phyloP scores from a whole-genome alignment of 2,113 vertebrate genomes.

The Corydoras sp. region DNA sequence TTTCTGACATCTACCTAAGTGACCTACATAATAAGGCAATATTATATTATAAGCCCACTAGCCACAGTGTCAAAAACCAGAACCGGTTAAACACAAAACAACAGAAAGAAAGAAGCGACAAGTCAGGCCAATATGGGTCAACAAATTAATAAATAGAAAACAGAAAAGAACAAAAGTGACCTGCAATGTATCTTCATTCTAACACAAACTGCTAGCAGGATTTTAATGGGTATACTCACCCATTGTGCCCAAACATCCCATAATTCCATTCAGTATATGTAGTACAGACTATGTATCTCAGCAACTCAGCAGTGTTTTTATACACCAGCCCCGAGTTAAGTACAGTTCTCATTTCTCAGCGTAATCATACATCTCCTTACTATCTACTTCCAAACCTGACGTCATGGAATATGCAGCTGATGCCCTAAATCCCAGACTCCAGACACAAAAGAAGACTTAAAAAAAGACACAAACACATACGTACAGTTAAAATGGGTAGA shows the following conservation, averaged over 20 bases:
- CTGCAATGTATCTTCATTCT: no score
- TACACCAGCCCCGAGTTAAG: conserved; percentile 10
- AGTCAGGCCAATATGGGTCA: no score
- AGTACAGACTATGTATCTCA: conserved; percentile 11
- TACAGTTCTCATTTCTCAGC: conserved; percentile 16
- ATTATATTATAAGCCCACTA: background rate
- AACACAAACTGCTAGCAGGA: no score
- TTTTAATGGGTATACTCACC: conserved; percentile 31
- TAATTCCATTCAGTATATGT: conserved; percentile 15
- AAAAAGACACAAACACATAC: conserved; percentile 20
- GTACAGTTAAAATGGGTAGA: background rate
- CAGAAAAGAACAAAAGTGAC: background rate
- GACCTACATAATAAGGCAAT: conserved; percentile 1
- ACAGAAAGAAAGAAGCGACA: background rate
- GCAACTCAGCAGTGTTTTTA: conserved; percentile 20
- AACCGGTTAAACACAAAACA: background rate
- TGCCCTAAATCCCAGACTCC: conserved; percentile 6
- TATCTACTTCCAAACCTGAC: conserved; percentile 29
- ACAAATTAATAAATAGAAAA: background rate
- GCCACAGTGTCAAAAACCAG: background rate
- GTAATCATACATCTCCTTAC: conserved; percentile 24
- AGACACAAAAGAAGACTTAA: conserved; percentile 30
- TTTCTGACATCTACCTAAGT: background rate
- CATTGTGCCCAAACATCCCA: conserved; percentile 38
- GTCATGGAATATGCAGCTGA: conserved; percentile 34